Conservation (phyloP, 2,797 vertebrate genomes). For the Remorina albescens region DNA sequence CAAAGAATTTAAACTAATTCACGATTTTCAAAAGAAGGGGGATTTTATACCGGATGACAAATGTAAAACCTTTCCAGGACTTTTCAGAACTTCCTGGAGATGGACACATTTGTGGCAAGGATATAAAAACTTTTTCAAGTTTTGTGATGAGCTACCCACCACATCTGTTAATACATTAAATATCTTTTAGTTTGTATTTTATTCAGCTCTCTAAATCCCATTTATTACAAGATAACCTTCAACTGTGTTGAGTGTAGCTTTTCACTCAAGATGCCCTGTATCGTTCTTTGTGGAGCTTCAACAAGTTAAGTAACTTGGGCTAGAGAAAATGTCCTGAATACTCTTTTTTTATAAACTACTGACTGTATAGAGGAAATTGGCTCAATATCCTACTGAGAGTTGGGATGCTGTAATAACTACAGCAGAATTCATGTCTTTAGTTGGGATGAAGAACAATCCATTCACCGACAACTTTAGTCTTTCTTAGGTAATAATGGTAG, state of each 20-base stretch:
- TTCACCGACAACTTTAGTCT: slow-evolving; percentile 22
- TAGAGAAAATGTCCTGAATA: slow-evolving; percentile 1
- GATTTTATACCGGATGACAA: background rate
- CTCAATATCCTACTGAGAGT: no score
- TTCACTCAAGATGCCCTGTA: background rate
- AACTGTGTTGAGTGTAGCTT: no score
- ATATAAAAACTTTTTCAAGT: slow-evolving; percentile 16
- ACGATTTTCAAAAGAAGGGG: background rate
- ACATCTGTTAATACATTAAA: background rate
- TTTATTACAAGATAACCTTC: background rate
- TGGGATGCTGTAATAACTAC: background rate
- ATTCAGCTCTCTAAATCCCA: background rate
- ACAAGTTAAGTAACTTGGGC: background rate
- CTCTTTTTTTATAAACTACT: background rate
- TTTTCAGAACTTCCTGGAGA: slow-evolving; percentile 2
- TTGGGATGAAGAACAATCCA: slow-evolving; percentile 7
- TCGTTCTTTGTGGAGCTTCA: no score
- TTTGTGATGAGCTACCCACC: background rate
- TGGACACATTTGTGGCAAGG: slow-evolving; percentile 1
- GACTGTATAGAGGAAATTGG: background rate
- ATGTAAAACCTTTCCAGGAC: background rate
- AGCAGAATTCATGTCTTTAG: no score
- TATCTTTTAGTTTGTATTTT: no score
- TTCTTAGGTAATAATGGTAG: slow-evolving; percentile 4
- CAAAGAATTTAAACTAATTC: slow-evolving; percentile 1